Evolutionary conservation across 1,140 invertebrate genomes (phyloP), one percentile per base, ranked within the genome.

Genomic region (Drosophila teissieri): DNA sequence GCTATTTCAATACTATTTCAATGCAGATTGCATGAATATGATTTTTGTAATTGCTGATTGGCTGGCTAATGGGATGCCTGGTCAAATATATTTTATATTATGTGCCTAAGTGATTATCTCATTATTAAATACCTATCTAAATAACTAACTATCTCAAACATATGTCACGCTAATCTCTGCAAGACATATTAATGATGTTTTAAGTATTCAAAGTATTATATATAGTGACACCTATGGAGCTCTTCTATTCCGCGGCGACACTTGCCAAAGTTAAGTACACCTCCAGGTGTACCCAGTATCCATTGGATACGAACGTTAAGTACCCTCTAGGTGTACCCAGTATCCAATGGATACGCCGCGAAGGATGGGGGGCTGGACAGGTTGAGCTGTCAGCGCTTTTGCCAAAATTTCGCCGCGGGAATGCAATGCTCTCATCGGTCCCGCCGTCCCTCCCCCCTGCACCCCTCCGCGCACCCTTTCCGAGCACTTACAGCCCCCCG

Each of bases 281-380:
- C n/a, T 19, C 24, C 36, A 24, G 14, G 11, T 17, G 22, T 60
- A 37, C 24, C 24, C 24, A 24, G 24, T 24, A 24, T 24, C 67
- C 78, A 76, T 65, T 80, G 68, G 72, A 86, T 52, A 62, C 44
- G 17, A 31, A 11, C 34, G 27, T 63, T 67, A 42, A 42, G 63
- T 12, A 34, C n/a, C 19, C 19, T 19, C 19, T 19, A 19, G 19
- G 19, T 19, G 19, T 57, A 37, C 51, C 49, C 57, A 48, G 80
- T 67, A 78, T 70, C 67, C 78, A 76, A 61, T 80, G 68, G 72
- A 86, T 52, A 64, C 44, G 17, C 65, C 58, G 36, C 39, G 75
- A 65, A 58, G 63, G 74, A 74, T 64, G 69, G 54, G 58, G 54
- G 62, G 62, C 68, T 74, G 69, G 67, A 76, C 61, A 40, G 58